phyloP scores from a whole-genome alignment of 2,888 invertebrate species.

The Lasioglossum morio region DNA sequence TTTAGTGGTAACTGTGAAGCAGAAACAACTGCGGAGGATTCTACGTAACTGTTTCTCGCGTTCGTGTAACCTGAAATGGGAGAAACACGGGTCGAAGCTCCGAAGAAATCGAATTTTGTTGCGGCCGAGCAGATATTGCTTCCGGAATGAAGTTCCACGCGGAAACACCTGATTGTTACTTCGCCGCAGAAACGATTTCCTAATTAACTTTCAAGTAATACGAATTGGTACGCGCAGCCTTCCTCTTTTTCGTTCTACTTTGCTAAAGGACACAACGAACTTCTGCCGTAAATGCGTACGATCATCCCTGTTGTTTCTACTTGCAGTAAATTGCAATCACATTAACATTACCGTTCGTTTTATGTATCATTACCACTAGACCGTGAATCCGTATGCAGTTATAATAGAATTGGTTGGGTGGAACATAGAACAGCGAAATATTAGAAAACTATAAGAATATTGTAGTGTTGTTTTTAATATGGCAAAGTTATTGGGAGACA shows the following conservation, averaged over 20 bases:
- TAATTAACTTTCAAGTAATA: not conserved
- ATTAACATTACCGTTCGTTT: no score
- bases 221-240: not conserved
- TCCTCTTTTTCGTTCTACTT: not conserved
- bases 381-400: no score
- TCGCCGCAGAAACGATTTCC: not conserved
- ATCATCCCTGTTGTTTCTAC: no score
- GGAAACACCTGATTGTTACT: not conserved
- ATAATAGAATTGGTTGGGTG: no score
- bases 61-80: not conserved
- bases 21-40: constrained; percentile 1
- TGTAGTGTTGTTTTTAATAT: no score
- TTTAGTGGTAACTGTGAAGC: not conserved
- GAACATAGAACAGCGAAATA: no score
- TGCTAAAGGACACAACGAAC: not conserved
- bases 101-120: constrained; percentile 9
- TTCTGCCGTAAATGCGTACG: no score
- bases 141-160: not conserved
- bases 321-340: no score
- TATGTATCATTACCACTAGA: no score
- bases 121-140: not conserved
- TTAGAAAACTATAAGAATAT: no score
- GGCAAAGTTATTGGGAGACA: no score
- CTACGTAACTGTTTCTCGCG: constrained; percentile 4
- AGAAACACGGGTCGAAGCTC: not conserved